Evolutionary conservation across 2,888 invertebrate species (phyloP).

Genomic region (Netelia fuscicornis): DNA sequence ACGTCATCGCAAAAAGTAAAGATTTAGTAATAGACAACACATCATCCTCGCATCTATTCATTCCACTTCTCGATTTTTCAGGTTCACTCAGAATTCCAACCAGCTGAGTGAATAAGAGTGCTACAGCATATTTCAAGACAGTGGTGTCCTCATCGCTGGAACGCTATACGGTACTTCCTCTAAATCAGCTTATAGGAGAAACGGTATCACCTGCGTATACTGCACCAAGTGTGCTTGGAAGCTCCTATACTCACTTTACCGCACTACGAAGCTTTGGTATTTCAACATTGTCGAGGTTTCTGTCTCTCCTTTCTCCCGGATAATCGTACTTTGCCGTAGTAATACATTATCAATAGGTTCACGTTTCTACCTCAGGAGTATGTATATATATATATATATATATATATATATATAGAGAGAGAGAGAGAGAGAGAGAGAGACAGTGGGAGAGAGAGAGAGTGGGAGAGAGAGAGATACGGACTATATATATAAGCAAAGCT

Average conservation of each 20-base stretch:
- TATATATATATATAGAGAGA: neutral
- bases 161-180: slow-evolving; percentile 26
- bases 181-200: slow-evolving; percentile 38
- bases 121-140: too few species aligned
- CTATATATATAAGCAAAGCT: neutral
- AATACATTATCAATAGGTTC: slow-evolving; percentile 66
- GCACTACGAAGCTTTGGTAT: slow-evolving; percentile 30
- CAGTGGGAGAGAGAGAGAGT: too few species aligned
- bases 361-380: slow-evolving; percentile 21
- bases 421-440: too few species aligned
- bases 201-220: slow-evolving; percentile 19
- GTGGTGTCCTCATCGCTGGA: neutral
- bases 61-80: too few species aligned
- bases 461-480: too few species aligned
- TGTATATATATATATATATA: neutral
- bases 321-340: slow-evolving; percentile 60
- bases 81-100: too few species aligned
- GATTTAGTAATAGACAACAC: too few species aligned
- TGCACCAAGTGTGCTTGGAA: neutral
- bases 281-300: slow-evolving; percentile 44
- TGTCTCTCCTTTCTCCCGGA: slow-evolving; percentile 40
- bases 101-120: too few species aligned
- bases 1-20: too few species aligned
- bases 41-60: too few species aligned
- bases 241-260: slow-evolving; percentile 21